Evolutionary conservation across 2,888 invertebrate genomes (phyloP), one percentile per base, ranked within the genome.

Genomic region (Aleiodes leptofemur): DNA sequence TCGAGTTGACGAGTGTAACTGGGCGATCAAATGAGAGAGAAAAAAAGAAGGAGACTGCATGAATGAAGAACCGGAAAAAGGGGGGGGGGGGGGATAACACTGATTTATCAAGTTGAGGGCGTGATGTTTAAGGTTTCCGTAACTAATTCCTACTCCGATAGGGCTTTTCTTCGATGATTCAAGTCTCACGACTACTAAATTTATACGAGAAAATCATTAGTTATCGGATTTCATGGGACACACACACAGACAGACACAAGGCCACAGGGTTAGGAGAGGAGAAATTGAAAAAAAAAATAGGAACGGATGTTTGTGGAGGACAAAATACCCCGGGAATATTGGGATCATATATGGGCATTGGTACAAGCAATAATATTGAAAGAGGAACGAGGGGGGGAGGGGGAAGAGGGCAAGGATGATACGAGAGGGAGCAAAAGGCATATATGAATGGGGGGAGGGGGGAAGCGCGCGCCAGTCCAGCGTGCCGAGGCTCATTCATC

Each of bases 401-500:
- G 23, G 9, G 23, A 4, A 23, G 23, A 14, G 9, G 50, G 23
- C 2, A 48, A 16, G 48, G 3, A 16, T 14, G 38, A 43, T 34
- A 14, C 6, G 43, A n/a, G 48, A 29, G 57, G 43, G 56, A 23
- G 23, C 11, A 57, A 23, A 43, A 57, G 11, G n/a, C 34, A 55
- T 66, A 75, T 70, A 74, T 51, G 73, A 75, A 77, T 74, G 77
- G 71, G 74, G 73, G 66, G 23, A 2, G 23, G 23, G 23, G 23
- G 2, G 23, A 2, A 2, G 72, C 71, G 76, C 77, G 73, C 57
- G 80, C 78, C 34, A 23, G 86, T 85, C 84, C 82, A 81, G 85
- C 85, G 83, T 88, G 83, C 84, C 84, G 80, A 80, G 79, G 83
- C 83, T 88, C 89, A 88, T 88, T 87, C 88, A 84, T 89, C 86